Evolutionary conservation across 2,888 invertebrate species (phyloP).

Genomic region (Patella ulyssiponensis): DNA sequence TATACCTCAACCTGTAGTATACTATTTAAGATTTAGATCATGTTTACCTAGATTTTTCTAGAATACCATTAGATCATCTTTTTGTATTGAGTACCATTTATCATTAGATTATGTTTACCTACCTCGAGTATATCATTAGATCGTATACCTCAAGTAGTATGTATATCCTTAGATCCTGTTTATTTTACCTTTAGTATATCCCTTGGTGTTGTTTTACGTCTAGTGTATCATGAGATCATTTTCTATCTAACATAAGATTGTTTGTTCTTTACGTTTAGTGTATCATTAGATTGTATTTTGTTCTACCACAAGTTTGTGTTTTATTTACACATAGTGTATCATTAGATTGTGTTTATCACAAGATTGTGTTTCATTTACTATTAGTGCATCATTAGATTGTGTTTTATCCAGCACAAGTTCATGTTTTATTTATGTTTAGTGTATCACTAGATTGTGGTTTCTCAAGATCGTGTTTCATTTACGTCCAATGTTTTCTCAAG

Average conservation of each 20-base stretch:
- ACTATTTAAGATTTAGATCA: too few species aligned
- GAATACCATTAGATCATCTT: constrained; percentile 38
- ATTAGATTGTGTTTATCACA: constrained; percentile 38
- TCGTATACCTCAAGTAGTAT: constrained; percentile 52
- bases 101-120: constrained; percentile 80
- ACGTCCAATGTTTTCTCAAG: too few species aligned
- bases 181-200: constrained; percentile 48
- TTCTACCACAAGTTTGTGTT: background rate
- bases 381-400: constrained; percentile 43
- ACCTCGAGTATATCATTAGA: constrained; percentile 76
- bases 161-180: constrained; percentile 41
- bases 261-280: too few species aligned
- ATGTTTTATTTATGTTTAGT: too few species aligned
- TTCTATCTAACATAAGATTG: too few species aligned
- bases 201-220: too few species aligned
- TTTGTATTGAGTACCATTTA: too few species aligned
- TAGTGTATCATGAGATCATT: too few species aligned
- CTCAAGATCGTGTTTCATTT: too few species aligned
- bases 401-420: constrained; percentile 37
- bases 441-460: too few species aligned
- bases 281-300: too few species aligned
- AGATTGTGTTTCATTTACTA: constrained; percentile 40
- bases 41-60: constrained; percentile 53
- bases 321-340: constrained; percentile 51
- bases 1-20: background rate